Percentiles rank a stretch among this genome's conserved stretches.
Evolutionary conservation across 2,113 vertebrate species (phyloP).

Genomic region (Herpetotheres cachinnans): DNA sequence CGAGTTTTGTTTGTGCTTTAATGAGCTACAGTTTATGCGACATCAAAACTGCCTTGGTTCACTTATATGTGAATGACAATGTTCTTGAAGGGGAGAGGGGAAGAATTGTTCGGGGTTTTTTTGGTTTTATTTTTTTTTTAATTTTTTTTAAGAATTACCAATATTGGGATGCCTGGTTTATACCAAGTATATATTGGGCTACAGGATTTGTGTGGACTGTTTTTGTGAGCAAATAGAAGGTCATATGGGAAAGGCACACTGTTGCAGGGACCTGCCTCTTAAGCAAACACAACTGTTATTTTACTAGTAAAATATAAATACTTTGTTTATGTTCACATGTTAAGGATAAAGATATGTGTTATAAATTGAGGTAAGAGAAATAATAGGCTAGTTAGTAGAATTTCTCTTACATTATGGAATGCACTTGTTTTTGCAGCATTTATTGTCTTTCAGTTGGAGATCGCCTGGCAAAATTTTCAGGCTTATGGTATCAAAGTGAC

Average conservation of each 20-base stretch:
- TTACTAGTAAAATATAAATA: neutral
- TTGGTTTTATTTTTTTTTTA: neutral
- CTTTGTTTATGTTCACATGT: neutral
- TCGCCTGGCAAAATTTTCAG: neutral
- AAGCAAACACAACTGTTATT: neutral
- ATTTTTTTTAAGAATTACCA: neutral
- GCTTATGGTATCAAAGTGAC: neutral
- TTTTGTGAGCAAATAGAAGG: neutral
- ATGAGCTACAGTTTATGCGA: neutral
- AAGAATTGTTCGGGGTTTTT: neutral
- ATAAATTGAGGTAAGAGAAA: neutral
- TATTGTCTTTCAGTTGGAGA: neutral
- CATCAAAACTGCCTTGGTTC: neutral
- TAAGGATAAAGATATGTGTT: neutral
- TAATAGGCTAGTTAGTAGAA: neutral
- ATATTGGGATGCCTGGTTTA: neutral
- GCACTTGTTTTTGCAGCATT: neutral
- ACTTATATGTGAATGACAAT: neutral
- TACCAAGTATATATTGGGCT: neutral
- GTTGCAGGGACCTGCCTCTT: neutral
- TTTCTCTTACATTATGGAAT: neutral
- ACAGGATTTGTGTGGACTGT: neutral
- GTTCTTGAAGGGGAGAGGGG: neutral
- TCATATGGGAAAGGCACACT: fast-evolving
- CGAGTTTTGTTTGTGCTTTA: constrained; percentile 17